Base-by-base conservation (phyloP, 2,797 vertebrate species). In the Sebastes minor region DNA sequence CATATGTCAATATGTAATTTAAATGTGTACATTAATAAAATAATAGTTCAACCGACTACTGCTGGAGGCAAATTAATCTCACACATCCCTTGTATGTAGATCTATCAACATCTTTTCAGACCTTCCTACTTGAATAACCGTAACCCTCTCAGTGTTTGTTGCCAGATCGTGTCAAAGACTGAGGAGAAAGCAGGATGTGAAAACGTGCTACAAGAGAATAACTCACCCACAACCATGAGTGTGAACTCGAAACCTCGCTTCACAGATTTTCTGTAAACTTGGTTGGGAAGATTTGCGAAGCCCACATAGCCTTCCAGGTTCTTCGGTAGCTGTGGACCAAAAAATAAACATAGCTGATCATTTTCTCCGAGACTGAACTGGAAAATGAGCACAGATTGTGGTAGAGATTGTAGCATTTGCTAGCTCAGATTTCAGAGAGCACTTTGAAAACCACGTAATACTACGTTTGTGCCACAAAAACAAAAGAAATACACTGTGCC, bases 221-320 rank as follows among this genome's bases (percentile, higher is more conserved):
- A 94, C 95, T 97, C 89, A 99, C 98, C 98, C 81, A 99, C 98
- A 90, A 99, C 98, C 98, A 99, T 99, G 85, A 99, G 97, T 0
- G 98, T 99, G 94, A 99, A 99, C 91, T 99, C 98, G 82, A 99
- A 99, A 22, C 98, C 98, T 90, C 98, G 96, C 92, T 99, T 99
- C 91, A 99, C 98, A 16, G 98, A 99, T 90, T 99, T 99, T 76
- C 98, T 96, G 89, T 96, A 96, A 14, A 96, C 95, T 89, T 96
- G 95, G 82, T 96, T 95, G 66, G 95, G 95, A 59, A 99, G 97
- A 92, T 99, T 99, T 67, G 98, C 98, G 89, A 99, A 99, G 62
- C 98, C 98, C 95, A 99, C 98, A 68, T 99, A 99, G 85, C 97
- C 97, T 92, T 99, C 98, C 95, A 98, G 96, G 94, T 97, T 98